Percentiles rank a stretch among this genome's conserved stretches.
phyloP scores from a whole-genome alignment of 2,797 vertebrate genomes.

The Epinephelus malabaricus region DNA sequence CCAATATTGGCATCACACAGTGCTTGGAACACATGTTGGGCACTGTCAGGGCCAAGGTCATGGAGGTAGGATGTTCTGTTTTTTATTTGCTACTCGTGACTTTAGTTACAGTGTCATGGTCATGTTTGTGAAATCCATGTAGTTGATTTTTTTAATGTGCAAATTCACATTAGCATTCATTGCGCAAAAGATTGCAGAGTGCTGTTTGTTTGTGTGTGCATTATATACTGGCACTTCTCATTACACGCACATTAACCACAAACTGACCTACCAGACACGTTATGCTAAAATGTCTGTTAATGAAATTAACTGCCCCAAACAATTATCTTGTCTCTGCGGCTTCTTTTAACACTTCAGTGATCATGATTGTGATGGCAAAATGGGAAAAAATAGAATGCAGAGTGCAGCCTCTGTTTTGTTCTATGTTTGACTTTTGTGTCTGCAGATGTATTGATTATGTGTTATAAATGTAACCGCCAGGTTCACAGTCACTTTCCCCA shows the following conservation, averaged over 20 bases:
- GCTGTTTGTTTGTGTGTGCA: neutral
- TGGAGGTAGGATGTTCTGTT: constrained; percentile 87
- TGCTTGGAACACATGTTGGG: constrained; percentile 97
- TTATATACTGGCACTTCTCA: neutral
- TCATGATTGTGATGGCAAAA: neutral
- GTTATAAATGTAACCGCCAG: constrained; percentile 75
- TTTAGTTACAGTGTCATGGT: neutral
- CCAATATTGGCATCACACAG: constrained; percentile 92
- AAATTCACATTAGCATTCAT: neutral
- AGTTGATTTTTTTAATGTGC: constrained; percentile 7
- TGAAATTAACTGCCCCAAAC: neutral
- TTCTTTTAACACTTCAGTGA: neutral
- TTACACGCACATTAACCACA: neutral
- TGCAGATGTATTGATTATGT: constrained; percentile 28
- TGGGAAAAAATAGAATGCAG: neutral
- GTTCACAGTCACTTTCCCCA: constrained; percentile 97
- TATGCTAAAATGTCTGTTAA: neutral
- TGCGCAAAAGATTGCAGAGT: neutral
- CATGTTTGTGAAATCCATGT: neutral
- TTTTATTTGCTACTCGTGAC: constrained; percentile 8
- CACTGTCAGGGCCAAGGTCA: constrained; percentile 92
- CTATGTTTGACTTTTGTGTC: neutral
- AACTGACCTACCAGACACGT: neutral
- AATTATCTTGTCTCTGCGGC: neutral
- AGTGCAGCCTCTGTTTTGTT: neutral